These are phyloP conservation scores for Palythoa grandiflora DNA, from an alignment of 92 coral and sea anemone genomes.

Conservation along the genomic window DNA sequence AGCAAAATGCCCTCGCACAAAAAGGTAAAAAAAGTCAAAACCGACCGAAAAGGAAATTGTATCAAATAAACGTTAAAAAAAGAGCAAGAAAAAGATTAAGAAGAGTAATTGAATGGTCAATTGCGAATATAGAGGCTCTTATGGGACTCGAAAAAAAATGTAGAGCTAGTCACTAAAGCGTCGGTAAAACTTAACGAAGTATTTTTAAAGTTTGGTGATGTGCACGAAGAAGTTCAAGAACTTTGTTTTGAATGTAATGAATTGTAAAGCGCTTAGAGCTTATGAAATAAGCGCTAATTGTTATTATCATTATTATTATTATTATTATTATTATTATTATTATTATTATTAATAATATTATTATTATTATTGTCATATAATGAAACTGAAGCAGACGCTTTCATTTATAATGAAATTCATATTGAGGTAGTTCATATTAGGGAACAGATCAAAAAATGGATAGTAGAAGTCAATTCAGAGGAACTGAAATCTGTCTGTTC, in stretches of 20 bases:
- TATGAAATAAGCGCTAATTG: too few relatives aligned
- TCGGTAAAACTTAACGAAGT: slow-evolving; percentile 17
- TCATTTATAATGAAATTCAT: neutral
- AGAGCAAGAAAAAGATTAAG: slow-evolving; percentile 47
- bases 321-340: too few relatives aligned
- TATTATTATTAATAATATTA: too few relatives aligned
- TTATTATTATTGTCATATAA: neutral
- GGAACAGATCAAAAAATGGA: neutral
- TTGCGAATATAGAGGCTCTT: slow-evolving; percentile 50
- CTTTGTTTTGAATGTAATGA: neutral
- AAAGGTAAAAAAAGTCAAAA: slow-evolving; percentile 38
- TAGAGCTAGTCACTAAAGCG: slow-evolving; percentile 32
- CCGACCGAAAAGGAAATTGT: slow-evolving; percentile 55
- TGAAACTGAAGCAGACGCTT: slow-evolving; percentile 4
- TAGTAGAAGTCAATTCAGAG: neutral
- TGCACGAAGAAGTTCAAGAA: slow-evolving; percentile 11
- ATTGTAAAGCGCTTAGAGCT: too few relatives aligned
- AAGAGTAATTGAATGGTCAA: slow-evolving; percentile 47
- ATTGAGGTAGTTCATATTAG: slow-evolving; percentile 38
- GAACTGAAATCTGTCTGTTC: neutral
- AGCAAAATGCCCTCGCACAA: slow-evolving; percentile 20
- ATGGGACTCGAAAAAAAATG: slow-evolving; percentile 47
- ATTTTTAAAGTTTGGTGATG: slow-evolving; percentile 1
- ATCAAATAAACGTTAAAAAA: slow-evolving; percentile 37
- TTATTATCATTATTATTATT: too few relatives aligned